phyloP scores from a whole-genome alignment of 2,113 vertebrate species.

The Mustelus asterias region DNA sequence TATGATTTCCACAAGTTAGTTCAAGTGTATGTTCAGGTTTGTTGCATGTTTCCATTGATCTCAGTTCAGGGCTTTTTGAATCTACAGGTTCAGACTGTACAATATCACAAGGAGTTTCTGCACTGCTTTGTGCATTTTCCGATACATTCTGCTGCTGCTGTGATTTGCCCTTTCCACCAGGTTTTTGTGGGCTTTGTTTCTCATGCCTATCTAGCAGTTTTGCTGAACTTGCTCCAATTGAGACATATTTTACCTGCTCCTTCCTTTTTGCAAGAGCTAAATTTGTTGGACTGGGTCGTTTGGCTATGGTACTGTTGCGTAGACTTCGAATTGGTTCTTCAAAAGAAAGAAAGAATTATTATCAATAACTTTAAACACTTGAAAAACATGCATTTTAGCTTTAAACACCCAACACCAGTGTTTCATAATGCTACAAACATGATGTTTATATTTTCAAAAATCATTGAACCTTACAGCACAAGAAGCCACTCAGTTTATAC shows the following conservation, averaged over 20 bases:
- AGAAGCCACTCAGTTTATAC: background rate
- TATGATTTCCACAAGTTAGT: background rate
- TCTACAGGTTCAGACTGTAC: background rate
- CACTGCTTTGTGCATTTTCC: background rate
- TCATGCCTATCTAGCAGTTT: conserved; percentile 54
- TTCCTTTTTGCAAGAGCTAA: conserved; percentile 52
- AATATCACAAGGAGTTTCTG: background rate
- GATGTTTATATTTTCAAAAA: background rate
- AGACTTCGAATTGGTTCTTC: conserved; percentile 61
- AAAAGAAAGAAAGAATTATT: conserved; percentile 44
- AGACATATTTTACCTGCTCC: conserved; percentile 53
- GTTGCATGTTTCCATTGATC: background rate
- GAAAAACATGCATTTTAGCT: background rate
- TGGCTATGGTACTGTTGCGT: conserved; percentile 65
- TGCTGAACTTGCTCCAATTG: conserved; percentile 52
- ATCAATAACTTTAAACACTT: background rate
- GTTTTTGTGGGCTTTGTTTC: conserved; percentile 45
- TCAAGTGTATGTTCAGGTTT: background rate
- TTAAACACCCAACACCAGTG: background rate
- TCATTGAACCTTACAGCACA: background rate
- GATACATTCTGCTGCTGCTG: background rate
- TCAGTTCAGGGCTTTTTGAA: background rate
- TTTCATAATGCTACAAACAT: background rate
- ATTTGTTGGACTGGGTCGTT: conserved; percentile 54
- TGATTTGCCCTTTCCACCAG: background rate